Evolutionary conservation across 2,797 vertebrate genomes (phyloP).

Genomic region (Caiman crocodilus): DNA sequence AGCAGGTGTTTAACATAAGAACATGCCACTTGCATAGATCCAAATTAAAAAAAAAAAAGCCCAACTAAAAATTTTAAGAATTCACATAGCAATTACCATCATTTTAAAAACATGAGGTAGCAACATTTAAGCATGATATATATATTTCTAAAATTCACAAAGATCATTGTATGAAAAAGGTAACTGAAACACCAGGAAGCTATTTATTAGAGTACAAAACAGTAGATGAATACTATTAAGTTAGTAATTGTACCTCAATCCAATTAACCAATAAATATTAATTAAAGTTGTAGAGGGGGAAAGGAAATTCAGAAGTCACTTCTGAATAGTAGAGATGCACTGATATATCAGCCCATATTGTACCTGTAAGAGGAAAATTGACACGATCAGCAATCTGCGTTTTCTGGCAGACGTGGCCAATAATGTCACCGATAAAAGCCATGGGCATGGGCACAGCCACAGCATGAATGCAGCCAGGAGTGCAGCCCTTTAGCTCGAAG

Average conservation of each 20-base stretch:
- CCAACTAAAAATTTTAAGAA: not conserved
- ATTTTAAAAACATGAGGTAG: not conserved
- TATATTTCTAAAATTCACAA: not conserved
- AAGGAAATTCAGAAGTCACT: not conserved
- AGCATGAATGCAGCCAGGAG: too few species aligned
- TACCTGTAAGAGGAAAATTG: too few species aligned
- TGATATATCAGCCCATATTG: too few species aligned
- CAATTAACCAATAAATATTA: accelerated
- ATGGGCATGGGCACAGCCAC: too few species aligned
- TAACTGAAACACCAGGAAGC: not conserved
- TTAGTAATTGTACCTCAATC: too few species aligned
- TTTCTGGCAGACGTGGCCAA: too few species aligned
- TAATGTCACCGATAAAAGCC: too few species aligned
- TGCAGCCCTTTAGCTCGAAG: too few species aligned
- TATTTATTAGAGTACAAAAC: not conserved
- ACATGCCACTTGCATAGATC: not conserved
- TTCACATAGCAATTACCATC: not conserved
- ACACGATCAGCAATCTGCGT: too few species aligned
- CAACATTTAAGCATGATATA: not conserved
- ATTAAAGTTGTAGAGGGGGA: not conserved
- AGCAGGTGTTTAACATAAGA: not conserved
- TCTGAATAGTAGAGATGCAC: not conserved
- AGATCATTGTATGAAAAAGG: not conserved
- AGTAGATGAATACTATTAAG: not conserved
- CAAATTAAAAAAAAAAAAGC: not conserved